Conservation (phyloP, 2,888 invertebrate species). For the Nasonovia ribisnigri region DNA sequence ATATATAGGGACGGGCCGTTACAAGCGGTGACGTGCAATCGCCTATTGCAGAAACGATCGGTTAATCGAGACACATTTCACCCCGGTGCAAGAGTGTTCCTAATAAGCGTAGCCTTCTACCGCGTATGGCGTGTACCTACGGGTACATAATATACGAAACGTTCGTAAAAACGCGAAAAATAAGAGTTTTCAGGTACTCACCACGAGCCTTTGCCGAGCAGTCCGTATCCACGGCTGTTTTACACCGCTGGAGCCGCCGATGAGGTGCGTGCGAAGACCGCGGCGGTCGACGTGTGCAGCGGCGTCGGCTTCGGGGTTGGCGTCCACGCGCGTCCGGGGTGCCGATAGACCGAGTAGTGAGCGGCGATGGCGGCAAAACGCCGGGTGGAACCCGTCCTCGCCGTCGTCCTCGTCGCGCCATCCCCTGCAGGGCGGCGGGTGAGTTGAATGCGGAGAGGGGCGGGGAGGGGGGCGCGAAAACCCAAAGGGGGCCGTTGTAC, state of each 20-base stretch:
- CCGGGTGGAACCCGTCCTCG: conserved; percentile 54
- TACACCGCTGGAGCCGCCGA: background rate
- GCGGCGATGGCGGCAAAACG: conserved; percentile 56
- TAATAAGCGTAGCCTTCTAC: too few relatives aligned
- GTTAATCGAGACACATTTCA: too few relatives aligned
- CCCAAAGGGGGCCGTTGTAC: conserved; percentile 39
- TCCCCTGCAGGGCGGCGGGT: background rate
- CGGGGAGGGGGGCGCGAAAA: conserved; percentile 17
- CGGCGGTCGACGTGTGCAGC: background rate
- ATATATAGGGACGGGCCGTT: too few relatives aligned
- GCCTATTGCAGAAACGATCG: too few relatives aligned
- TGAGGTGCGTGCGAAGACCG: background rate
- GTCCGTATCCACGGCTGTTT: background rate
- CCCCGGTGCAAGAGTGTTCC: too few relatives aligned
- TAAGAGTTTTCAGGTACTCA: background rate
- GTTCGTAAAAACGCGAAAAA: background rate
- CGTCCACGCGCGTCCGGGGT: conserved; percentile 63
- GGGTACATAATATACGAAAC: too few relatives aligned
- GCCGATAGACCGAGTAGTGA: conserved; percentile 53
- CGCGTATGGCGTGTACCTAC: too few relatives aligned
- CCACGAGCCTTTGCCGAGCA: background rate
- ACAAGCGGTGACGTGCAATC: too few relatives aligned
- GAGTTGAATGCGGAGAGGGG: background rate
- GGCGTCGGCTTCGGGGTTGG: conserved; percentile 26
- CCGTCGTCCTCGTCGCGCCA: background rate